Evolutionary conservation across 2,113 vertebrate species (phyloP).

Genomic region (Varanus salvator): DNA sequence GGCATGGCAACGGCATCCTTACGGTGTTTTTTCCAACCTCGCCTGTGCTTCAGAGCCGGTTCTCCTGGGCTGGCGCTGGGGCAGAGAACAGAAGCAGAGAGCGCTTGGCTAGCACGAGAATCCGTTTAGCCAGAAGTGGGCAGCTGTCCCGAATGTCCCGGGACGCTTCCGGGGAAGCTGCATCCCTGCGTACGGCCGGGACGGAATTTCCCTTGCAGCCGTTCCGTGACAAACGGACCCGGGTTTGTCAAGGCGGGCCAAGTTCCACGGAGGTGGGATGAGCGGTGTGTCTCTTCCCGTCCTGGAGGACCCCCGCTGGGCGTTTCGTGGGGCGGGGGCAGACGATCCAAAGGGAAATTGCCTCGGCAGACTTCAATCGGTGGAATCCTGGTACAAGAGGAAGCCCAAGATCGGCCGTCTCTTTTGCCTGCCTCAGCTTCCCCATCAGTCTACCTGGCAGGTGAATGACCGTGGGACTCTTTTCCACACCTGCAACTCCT

Average conservation of each 20-base stretch:
- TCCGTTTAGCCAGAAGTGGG: not conserved
- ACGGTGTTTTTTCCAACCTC: not conserved
- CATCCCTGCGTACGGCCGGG: too few relatives aligned
- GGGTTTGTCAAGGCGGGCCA: not conserved
- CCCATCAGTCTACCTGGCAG: not conserved
- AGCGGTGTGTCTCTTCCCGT: too few relatives aligned
- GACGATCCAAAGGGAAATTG: not conserved
- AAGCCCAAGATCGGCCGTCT: too few relatives aligned
- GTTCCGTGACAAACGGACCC: not conserved
- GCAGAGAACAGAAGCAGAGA: too few relatives aligned
- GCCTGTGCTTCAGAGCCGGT: not conserved
- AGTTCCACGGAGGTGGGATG: too few relatives aligned
- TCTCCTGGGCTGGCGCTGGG: too few relatives aligned
- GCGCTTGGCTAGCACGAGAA: not conserved
- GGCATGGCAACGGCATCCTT: not conserved
- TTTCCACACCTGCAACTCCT: too few relatives aligned
- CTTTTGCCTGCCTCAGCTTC: too few relatives aligned
- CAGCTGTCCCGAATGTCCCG: not conserved
- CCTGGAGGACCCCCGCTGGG: too few relatives aligned
- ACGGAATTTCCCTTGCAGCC: too few relatives aligned
- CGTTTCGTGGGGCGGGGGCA: not conserved
- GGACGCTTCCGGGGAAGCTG: too few relatives aligned
- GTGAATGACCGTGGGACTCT: accelerated
- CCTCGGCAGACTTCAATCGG: not conserved
- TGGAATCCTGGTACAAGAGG: not conserved